Base-by-base conservation (phyloP, 1,140 invertebrate genomes). In the Oscheius sp. region DNA sequence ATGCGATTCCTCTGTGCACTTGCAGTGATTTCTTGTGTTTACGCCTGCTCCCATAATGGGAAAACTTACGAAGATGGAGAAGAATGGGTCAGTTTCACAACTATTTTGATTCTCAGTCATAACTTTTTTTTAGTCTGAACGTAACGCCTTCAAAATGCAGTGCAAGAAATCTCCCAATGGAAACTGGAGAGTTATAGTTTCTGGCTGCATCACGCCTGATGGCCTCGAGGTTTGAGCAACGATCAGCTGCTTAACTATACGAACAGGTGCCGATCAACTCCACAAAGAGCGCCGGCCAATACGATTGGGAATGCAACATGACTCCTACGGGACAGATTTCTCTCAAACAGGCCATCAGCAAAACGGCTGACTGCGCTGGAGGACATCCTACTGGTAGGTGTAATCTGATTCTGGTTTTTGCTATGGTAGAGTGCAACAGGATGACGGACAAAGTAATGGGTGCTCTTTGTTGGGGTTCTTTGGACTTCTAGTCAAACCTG, bases 131-230 rank as follows among this genome's bases (percentile, higher is more conserved):
- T 26, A 63, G 61, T 7, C 23, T 0, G 32, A 34, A n/a, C 15
- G 35, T 7, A 63, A 38, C 31, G 61, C 61, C 18, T 63, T 63
- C 61, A 63, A 34, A 63, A 63, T 63, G 32, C 31, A 63, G 31
- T 63, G 61, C 31, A 63, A 34, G 61, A 38, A 32, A 13, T 26
- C 31, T 0, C 7, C 23, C 18, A 29, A 63, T 18, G 61, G 61
- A 4, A 7, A 26, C 15, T 63, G 61, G 61, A 63, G 36, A 26
- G 36, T 42, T 18, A 10, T 15, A n/a, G 61, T 63, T n/a, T 32
- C 23, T 26, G 61, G 28, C 31, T 63, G 61, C 26, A 34, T 63
- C 31, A 63, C 18, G 0, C 61, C 61, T 10, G 36, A 63, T n/a
- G 31, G 31, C 13, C 23, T 36, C 10, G 15, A 29, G 61, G 61